A percentile compares a stretch with the other conserved stretches of the same genome.
Conservation (phyloP, 2,888 invertebrate genomes). For the Linyphia triangularis region DNA sequence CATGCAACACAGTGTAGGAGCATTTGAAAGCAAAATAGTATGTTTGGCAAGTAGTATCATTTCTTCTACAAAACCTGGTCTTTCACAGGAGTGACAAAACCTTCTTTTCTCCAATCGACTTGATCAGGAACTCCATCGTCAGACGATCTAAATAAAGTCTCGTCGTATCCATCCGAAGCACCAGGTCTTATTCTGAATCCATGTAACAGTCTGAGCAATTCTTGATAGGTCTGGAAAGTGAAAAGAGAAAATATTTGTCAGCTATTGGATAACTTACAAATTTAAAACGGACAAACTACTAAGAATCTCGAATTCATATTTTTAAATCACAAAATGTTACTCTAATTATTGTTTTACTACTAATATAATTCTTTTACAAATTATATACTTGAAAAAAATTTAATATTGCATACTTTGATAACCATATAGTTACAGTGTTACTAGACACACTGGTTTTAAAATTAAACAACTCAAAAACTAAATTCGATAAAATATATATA, state of each 20-base stretch:
- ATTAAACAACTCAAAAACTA: no score
- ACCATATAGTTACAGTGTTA: no score
- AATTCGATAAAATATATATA: no score
- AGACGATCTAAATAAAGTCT: background rate
- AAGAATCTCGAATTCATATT: background rate
- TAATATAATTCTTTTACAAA: no score
- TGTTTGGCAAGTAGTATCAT: no score
- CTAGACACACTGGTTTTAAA: no score
- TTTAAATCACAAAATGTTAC: no score
- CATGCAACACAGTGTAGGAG: no score
- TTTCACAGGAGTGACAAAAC: constrained; percentile 78
- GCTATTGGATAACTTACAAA: background rate
- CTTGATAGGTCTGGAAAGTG: constrained; percentile 12
- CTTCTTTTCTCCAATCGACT: constrained; percentile 79
- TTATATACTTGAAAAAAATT: no score
- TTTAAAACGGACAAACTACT: background rate
- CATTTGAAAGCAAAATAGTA: no score
- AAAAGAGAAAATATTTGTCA: constrained; percentile 10
- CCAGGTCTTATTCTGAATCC: background rate
- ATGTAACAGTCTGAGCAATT: constrained; percentile 18
- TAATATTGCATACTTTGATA: no score
- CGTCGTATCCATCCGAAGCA: background rate
- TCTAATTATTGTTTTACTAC: no score
- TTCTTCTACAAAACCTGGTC: constrained; percentile 76
- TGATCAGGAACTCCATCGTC: constrained; percentile 22